A percentile compares a stretch with the other conserved stretches of the same genome.
Conservation (phyloP, 2,797 vertebrate genomes). For the Hybognathus amarus region DNA sequence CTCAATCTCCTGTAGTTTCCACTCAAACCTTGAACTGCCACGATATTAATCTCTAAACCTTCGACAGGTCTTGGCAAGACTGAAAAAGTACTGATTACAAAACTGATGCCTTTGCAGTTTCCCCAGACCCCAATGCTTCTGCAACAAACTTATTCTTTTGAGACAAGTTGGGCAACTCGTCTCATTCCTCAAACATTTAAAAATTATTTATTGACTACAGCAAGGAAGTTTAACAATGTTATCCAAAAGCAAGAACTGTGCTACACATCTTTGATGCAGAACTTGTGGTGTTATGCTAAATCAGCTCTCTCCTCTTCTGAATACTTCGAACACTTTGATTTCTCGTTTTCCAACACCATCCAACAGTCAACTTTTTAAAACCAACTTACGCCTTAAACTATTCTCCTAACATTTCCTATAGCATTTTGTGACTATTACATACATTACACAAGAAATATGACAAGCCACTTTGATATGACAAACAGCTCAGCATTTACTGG, state of each 20-base stretch:
- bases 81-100: constrained; percentile 14
- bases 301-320: neutral
- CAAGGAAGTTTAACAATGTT: constrained; percentile 2
- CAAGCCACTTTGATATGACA: neutral
- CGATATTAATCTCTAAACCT: constrained; percentile 10
- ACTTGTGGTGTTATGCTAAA: neutral
- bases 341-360: neutral
- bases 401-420: neutral
- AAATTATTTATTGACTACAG: constrained; percentile 3
- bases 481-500: constrained; percentile 7
- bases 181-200: constrained; percentile 17
- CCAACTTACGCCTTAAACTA: neutral
- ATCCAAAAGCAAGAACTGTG: neutral
- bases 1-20: constrained; percentile 9
- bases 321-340: neutral
- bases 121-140: neutral
- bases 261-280: neutral
- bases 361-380: constrained; percentile 2
- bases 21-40: neutral
- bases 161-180: neutral
- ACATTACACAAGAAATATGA: constrained; percentile 1
- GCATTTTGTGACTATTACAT: constrained; percentile 10
- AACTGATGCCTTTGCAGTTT: neutral
- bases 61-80: neutral
- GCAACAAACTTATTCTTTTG: neutral